Percentiles rank a stretch among this genome's conserved stretches.
Conservation (phyloP, 2,797 vertebrate species). For the Nasua narica region DNA sequence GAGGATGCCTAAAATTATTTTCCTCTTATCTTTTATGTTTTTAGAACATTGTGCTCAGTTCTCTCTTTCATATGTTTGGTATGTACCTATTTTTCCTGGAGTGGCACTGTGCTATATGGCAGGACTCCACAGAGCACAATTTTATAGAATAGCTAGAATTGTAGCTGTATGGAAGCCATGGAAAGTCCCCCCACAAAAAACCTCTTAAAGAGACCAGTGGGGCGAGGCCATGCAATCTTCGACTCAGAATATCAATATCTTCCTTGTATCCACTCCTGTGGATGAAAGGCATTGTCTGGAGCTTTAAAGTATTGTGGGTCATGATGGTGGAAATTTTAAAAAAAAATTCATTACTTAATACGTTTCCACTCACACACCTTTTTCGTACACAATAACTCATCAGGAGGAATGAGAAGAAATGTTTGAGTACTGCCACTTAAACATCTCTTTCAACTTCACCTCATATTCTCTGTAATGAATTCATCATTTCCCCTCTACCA, state of each 20-base stretch:
- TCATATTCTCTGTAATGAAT: background rate
- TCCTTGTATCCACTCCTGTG: no score
- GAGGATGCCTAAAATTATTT: background rate
- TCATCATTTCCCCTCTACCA: background rate
- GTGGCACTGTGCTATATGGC: background rate
- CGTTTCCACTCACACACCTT: background rate
- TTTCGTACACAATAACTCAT: background rate
- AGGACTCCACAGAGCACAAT: background rate
- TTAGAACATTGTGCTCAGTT: background rate
- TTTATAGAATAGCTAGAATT: background rate
- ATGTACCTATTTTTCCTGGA: background rate
- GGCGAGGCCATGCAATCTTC: background rate
- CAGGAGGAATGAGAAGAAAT: background rate
- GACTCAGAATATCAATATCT: background rate
- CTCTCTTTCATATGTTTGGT: background rate
- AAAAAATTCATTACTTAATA: background rate
- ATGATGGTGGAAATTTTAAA: background rate
- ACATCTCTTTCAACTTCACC: background rate
- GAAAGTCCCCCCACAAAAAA: background rate
- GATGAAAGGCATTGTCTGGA: background rate
- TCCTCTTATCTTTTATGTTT: background rate
- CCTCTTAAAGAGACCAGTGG: background rate
- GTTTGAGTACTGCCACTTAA: background rate
- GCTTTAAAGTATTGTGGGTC: background rate
- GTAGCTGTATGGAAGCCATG: background rate